Evolutionary conservation across 2,888 invertebrate species (phyloP).

Genomic region (Pachymerium ferrugineum): DNA sequence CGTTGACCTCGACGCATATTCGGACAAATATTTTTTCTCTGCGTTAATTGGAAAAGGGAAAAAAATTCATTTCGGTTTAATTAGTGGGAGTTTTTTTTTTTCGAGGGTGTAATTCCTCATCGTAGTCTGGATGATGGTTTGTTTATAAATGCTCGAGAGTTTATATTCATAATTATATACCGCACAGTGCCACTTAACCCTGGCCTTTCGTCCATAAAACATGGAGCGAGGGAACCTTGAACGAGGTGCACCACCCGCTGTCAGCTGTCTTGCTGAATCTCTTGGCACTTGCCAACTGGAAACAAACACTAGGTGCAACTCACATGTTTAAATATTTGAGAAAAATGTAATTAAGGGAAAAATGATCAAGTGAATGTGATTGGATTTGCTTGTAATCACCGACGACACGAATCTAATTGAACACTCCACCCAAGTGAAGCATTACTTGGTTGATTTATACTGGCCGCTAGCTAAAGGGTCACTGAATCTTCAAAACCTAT

Average conservation of each 20-base stretch:
- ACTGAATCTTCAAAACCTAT: constrained; percentile 9
- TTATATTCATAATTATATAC: constrained; percentile 34
- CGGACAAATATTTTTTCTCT: constrained; percentile 21
- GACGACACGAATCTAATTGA: constrained; percentile 21
- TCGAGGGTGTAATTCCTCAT: constrained; percentile 1
- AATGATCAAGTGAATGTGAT: neutral
- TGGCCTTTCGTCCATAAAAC: constrained; percentile 31
- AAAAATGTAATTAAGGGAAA: neutral
- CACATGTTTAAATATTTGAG: neutral
- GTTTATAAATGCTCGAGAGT: constrained; percentile 31
- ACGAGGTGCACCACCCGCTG: constrained; percentile 21
- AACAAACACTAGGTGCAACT: neutral
- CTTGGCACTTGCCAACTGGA: constrained; percentile 18
- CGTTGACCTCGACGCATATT: neutral
- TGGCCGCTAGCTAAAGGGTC: constrained; percentile 18
- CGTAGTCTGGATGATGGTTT: constrained; percentile 17
- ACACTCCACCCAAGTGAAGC: constrained; percentile 10
- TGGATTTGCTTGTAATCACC: constrained; percentile 6
- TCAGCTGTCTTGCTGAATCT: constrained; percentile 15
- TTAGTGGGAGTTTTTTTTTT: neutral
- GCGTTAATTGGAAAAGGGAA: neutral
- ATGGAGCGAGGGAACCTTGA: constrained; percentile 27
- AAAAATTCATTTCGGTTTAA: neutral
- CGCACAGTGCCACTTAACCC: constrained; percentile 33
- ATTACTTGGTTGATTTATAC: constrained; percentile 6